Evolutionary conservation across 2,888 invertebrate species (phyloP), one percentile per base, ranked within the genome.

Genomic region (Aphodius sticticus): DNA sequence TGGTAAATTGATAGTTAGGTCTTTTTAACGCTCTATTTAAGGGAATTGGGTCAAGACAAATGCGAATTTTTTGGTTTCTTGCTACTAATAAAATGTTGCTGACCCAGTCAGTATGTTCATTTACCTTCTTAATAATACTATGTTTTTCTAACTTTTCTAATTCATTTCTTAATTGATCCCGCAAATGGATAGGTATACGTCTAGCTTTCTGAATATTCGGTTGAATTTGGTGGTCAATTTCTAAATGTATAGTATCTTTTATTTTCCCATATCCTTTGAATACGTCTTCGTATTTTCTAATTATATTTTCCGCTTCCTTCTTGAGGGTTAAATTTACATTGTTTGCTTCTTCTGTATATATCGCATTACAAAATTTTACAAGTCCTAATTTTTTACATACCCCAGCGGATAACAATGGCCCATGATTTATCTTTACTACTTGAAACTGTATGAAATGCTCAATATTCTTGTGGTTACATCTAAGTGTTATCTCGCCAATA

Each of bases 151-250:
- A 69, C 14, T 14, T n/a, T n/a, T 70, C 70, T n/a, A 70, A 70
- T 70, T 70, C 70, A 15, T 15, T 12, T n/a, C 14, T 70, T 70
- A 70, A n/a, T 16, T 70, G 6, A 9, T 16, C 70, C 16, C 70
- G 6, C 16, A 70, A 70, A 16, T 70, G 70, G 6, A 70, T 16
- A 7, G 70, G 70, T 16, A 70, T 70, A 16, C 70, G 15, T 70
- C 70, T 6, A 6, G 70, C 70, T 70, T 74, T 26, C 70, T 81
- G 81, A 53, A 79, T 77, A n/a, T 38, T 70, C n/a, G 81, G 79
- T 74, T 69, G 74, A 12, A 81, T 72, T 9, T n/a, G 6, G 16
- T 69, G 15, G 35, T 79, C 79, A 14, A 82, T 53, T 77, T 81
- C 81, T 16, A 82, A 69, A 15, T 70, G 69, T 71, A 80, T 76